Percentiles rank a stretch among this genome's conserved stretches.
phyloP scores from a whole-genome alignment of 2,113 vertebrate species.

The Hydrochoerus hydrochaeris region DNA sequence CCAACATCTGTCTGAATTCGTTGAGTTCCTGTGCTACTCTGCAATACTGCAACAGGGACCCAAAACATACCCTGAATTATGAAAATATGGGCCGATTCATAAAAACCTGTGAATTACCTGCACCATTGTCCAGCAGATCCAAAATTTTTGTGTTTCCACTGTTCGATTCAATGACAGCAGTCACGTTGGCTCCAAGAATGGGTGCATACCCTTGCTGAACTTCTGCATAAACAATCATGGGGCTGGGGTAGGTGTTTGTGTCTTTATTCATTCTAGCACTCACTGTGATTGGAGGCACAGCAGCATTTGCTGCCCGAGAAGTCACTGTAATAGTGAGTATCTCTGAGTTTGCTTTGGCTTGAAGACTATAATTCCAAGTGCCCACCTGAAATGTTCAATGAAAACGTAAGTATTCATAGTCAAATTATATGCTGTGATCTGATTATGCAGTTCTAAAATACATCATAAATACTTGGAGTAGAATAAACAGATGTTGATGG shows the following conservation, averaged over 20 bases:
- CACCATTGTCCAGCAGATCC: slow-evolving; percentile 85
- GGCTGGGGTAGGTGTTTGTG: no score
- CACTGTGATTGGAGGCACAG: slow-evolving; percentile 81
- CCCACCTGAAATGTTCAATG: slow-evolving; percentile 26
- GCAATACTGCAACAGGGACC: not conserved
- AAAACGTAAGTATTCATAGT: slow-evolving; percentile 16
- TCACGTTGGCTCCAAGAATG: slow-evolving; percentile 84
- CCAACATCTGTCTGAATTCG: not conserved
- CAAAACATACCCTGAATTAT: not conserved
- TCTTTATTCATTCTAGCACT: not conserved
- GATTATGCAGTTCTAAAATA: not conserved
- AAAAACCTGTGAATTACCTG: slow-evolving; percentile 82
- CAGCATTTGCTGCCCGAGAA: slow-evolving; percentile 77
- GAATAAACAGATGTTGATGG: not conserved
- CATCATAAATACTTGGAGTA: not conserved
- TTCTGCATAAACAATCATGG: slow-evolving; percentile 74
- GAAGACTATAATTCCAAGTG: slow-evolving; percentile 70
- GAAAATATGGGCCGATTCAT: not conserved
- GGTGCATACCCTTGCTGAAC: slow-evolving; percentile 85
- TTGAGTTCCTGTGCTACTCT: not conserved
- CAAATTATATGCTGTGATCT: not conserved
- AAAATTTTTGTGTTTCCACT: slow-evolving; percentile 34
- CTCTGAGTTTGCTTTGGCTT: slow-evolving; percentile 52
- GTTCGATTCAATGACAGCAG: slow-evolving; percentile 82
- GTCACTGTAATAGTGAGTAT: slow-evolving; percentile 83